Evolutionary conservation across 2,113 vertebrate species (phyloP).

Genomic region (Colius striatus): DNA sequence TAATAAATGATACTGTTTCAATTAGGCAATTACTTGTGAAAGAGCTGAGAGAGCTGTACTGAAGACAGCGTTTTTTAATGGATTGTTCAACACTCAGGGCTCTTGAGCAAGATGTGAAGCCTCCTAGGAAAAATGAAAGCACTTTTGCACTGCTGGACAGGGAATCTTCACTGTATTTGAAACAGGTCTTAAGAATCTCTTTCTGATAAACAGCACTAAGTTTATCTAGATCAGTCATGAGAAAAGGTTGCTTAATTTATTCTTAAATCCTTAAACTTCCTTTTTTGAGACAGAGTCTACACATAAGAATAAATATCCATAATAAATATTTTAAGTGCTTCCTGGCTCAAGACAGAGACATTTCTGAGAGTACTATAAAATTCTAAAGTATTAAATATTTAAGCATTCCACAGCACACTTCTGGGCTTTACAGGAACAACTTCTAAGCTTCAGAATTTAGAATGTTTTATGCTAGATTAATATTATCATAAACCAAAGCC

Average conservation of each 20-base stretch:
- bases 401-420: neutral
- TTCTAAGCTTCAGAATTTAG: neutral
- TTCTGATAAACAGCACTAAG: neutral
- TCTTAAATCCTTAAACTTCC: neutral
- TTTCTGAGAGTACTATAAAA: neutral
- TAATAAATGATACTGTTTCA: constrained; percentile 65
- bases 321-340: neutral
- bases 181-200: neutral
- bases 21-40: constrained; percentile 66
- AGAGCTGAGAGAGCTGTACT: constrained; percentile 48
- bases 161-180: neutral
- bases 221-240: neutral
- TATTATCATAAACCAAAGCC: neutral
- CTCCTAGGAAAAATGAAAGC: neutral
- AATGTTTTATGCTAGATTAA: neutral
- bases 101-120: constrained; percentile 37
- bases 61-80: constrained; percentile 49
- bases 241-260: neutral
- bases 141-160: neutral
- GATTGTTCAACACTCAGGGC: constrained; percentile 1
- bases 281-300: neutral
- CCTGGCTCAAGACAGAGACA: neutral
- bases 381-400: neutral
- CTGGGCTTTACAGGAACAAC: neutral
- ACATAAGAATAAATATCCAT: neutral